A percentile compares a stretch with the other conserved stretches of the same genome.
phyloP scores from a whole-genome alignment of 2,797 vertebrate species.

The Poeciliopsis turneri region DNA sequence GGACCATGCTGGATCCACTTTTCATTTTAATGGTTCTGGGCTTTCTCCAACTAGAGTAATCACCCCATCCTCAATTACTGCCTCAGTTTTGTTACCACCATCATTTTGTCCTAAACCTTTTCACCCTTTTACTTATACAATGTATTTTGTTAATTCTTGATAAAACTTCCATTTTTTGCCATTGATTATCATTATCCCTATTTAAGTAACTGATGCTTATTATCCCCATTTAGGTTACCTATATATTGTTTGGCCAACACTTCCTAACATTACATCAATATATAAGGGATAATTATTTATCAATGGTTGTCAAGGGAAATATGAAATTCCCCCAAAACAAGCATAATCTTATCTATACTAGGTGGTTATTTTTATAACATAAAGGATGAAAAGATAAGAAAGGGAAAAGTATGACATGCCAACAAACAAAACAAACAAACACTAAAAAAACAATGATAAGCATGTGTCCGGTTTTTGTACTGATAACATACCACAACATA shows the following conservation, averaged over 20 bases:
- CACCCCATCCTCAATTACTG: too few species aligned
- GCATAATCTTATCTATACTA: neutral
- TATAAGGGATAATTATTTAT: neutral
- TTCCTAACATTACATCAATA: neutral
- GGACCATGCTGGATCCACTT: too few species aligned
- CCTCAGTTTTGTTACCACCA: neutral
- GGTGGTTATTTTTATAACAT: neutral
- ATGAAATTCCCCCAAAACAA: neutral
- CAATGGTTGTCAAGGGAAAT: neutral
- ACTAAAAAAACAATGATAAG: too few species aligned
- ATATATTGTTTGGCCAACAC: neutral
- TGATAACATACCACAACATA: slow-evolving; percentile 3
- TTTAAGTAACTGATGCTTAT: neutral
- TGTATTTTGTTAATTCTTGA: neutral
- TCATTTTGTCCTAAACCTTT: neutral
- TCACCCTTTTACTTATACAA: neutral
- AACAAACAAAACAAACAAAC: neutral
- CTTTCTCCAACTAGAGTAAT: too few species aligned
- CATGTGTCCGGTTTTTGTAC: neutral
- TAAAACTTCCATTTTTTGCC: neutral
- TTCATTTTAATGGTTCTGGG: too few species aligned
- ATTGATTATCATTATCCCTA: neutral
- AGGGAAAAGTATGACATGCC: neutral
- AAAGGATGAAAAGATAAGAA: neutral
- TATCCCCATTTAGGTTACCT: neutral